Percentiles rank a stretch among this genome's conserved stretches.
phyloP scores from a whole-genome alignment of 2,797 vertebrate genomes.

The Gastrophryne carolinensis region DNA sequence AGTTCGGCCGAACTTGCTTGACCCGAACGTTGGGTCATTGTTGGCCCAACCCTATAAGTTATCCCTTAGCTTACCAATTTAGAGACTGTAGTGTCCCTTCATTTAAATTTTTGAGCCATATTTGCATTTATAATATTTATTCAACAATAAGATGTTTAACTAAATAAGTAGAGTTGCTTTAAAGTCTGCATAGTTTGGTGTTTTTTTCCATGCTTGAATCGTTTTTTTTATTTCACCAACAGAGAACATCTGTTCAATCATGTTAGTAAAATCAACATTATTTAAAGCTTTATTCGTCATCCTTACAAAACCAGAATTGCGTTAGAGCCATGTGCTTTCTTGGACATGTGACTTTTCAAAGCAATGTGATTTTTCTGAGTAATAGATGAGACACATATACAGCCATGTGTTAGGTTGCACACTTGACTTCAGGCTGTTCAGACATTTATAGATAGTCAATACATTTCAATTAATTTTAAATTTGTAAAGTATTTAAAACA shows the following conservation, averaged over 20 bases:
- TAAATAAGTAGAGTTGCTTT: not conserved
- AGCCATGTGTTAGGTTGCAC: too few species aligned
- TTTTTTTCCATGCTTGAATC: not conserved
- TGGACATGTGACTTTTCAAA: not conserved
- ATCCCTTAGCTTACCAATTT: too few species aligned
- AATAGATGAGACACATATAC: not conserved
- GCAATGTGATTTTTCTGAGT: not conserved
- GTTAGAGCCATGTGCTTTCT: constrained; percentile 2
- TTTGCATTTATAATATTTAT: too few species aligned
- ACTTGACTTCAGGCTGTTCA: too few species aligned
- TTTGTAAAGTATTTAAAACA: too few species aligned
- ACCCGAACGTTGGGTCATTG: too few species aligned
- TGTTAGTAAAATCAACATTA: not conserved
- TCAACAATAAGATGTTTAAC: not conserved
- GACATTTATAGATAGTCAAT: too few species aligned
- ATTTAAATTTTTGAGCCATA: too few species aligned
- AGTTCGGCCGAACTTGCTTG: too few species aligned
- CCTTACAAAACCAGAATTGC: constrained; percentile 6
- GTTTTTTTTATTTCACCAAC: not conserved
- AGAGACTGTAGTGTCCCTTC: too few species aligned
- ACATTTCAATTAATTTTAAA: too few species aligned
- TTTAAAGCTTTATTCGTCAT: constrained; percentile 18
- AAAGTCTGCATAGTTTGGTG: not conserved
- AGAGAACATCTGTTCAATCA: not conserved
- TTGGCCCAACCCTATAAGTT: too few species aligned